Conservation (phyloP, 2,113 vertebrate species). For the Chamaetylas fuelleborni region DNA sequence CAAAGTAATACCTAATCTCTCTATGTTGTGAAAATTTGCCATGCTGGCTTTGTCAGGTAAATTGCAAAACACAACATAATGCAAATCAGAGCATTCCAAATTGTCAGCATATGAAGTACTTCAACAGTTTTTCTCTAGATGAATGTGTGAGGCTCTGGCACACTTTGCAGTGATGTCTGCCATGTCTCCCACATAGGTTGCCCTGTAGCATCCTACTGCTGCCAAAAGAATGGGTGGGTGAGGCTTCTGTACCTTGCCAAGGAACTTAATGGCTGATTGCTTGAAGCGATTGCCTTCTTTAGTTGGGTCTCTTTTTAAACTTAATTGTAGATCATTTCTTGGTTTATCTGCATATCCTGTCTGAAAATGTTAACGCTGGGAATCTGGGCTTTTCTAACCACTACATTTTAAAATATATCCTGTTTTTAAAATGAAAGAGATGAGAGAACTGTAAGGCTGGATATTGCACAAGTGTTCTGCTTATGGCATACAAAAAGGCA, state of each 20-base stretch:
- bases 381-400: not conserved
- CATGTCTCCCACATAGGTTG: not conserved
- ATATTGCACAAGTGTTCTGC: not conserved
- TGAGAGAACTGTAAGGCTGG: not conserved
- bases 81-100: not conserved
- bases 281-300: not conserved
- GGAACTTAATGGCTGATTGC: not conserved
- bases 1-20: not conserved
- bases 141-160: not conserved
- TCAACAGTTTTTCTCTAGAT: not conserved
- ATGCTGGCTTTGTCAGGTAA: not conserved
- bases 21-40: not conserved
- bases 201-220: not conserved
- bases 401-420: not conserved
- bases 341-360: not conserved
- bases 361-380: not conserved
- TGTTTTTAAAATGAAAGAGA: not conserved
- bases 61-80: rapidly evolving
- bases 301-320: not conserved
- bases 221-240: not conserved
- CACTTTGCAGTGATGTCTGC: not conserved
- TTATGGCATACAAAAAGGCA: not conserved
- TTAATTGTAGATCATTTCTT: not conserved
- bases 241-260: not conserved
- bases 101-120: not conserved